Evolutionary conservation across 2,888 invertebrate genomes (phyloP), one percentile per base, ranked within the genome.

Genomic region (Erebia ligea): DNA sequence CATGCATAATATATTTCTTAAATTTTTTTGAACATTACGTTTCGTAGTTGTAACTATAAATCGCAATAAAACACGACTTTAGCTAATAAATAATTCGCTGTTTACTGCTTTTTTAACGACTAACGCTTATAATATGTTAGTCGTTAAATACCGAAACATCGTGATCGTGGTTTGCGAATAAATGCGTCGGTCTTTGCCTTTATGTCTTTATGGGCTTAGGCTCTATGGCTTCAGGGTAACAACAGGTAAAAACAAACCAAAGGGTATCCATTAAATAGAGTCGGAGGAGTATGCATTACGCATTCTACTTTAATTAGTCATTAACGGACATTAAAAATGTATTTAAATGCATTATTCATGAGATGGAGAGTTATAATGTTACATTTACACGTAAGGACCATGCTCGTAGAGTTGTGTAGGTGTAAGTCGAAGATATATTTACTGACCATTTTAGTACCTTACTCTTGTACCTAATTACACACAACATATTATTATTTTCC

Each of bases 321-420:
- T 73, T 71, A 65, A 25, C 61, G 68, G 50, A 63, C 69, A 50
- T 62, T 63, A 68, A 71, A 70, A 70, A 48, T 40, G 67, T 58
- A 70, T 70, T 56, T n/a, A n/a, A n/a, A 71, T 71, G 68, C 66
- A 73, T 73, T 73, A 73, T 73, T 73, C 71, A 73, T 71, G 63
- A 48, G 45, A 45, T 45, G 62, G 68, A 62, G 56, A 69, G 40
- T 21, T 56, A 56, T 64, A 34, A 52, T 25, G 62, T 15, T 34
- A 52, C 52, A 40, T 25, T 65, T 42, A 65, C n/a, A 65, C 34
- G 6, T 34, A 10, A 2, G 25, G 1, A 58, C 50, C 50, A 17
- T 52, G 17, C 52, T 17, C 52, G 17, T 8, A 52, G 52, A 52
- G 9, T 17, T 17, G 48, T 50, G 19, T 54, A 52, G 9, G 52